These are phyloP conservation scores for Lochmaea crataegi DNA, from an alignment of 2,888 invertebrate genomes.

Conservation along the genomic window DNA sequence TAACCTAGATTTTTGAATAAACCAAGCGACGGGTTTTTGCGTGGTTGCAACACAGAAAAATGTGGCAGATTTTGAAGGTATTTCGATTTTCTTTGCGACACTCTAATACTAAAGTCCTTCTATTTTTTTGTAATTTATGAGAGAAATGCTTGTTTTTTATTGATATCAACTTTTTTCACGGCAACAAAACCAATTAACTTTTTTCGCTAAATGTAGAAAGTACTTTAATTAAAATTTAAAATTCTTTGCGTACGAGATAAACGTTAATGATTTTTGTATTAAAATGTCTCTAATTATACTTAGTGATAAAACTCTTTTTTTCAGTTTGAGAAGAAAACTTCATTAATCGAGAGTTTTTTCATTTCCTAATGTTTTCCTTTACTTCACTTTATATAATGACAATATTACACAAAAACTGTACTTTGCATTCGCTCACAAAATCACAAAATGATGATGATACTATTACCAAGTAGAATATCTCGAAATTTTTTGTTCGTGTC, in stretches of 20 bases:
- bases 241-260: not conserved
- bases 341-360: too few species aligned
- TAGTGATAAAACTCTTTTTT: not conserved
- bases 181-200: conserved; percentile 17
- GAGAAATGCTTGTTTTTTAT: conserved; percentile 14
- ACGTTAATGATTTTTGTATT: not conserved
- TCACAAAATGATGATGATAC: too few species aligned
- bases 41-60: conserved; percentile 18
- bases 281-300: not conserved
- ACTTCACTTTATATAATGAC: too few species aligned
- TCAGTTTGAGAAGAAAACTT: too few species aligned
- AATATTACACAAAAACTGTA: too few species aligned
- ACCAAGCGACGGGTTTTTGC: not conserved
- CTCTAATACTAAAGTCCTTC: conserved; percentile 15
- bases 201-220: conserved; percentile 4
- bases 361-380: too few species aligned
- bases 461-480: too few species aligned
- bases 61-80: conserved; percentile 24
- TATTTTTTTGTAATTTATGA: conserved; percentile 24
- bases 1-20: not conserved
- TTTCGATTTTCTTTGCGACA: conserved; percentile 2
- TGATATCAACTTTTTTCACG: conserved; percentile 25
- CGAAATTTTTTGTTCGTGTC: too few species aligned
- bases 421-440: too few species aligned
- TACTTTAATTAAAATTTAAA: conserved; percentile 19